Base-by-base conservation (phyloP, 2,888 invertebrate species). In the Cyrtodaria siliqua region DNA sequence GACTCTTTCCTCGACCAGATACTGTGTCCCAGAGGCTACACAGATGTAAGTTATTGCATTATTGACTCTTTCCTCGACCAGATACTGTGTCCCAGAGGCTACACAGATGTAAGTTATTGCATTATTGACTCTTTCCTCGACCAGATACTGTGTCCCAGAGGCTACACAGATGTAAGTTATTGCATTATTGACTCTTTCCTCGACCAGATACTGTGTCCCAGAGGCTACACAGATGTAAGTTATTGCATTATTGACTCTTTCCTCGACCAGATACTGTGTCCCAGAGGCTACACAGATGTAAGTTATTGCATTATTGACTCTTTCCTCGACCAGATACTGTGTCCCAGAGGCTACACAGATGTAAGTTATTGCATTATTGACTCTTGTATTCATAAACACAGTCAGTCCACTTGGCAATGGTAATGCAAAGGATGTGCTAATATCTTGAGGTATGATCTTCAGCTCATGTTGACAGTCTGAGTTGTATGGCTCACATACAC, bases 51-150 rank as follows among this genome's bases (percentile, higher is more conserved):
- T 89, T 20, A 9, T 33, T 33, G 12, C n/a, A n/a, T n/a, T n/a
- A n/a, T n/a, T n/a, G n/a, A n/a, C 57, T 94, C 94, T 27, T 92
- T 94, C 57, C 79, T 94, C 3, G 93, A 94, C 73, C 94, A 94
- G 73, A 93, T 94, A 12, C 86, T 94, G 26, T 94, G 94, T 86
- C 92, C 93, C 0, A 87, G 90, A 69, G 93, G 93, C n/a, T 94
- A 94, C 81, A 76, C 88, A 38, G 93, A 94, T 89, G 91, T 92
- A 83, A 88, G 92, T 89, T 20, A 9, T 33, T 33, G 12, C n/a
- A n/a, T n/a, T n/a, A n/a, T n/a, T n/a, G n/a, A n/a, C 59, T 94
- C 94, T 27, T 92, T 94, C 57, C 79, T 94, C 3, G 93, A 94
- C 73, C 94, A 94, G 73, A 93, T 94, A 14, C 86, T 94, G 24